Evolutionary conservation across 2,113 vertebrate genomes (phyloP).

Genomic region (Colistium nudipinnis): DNA sequence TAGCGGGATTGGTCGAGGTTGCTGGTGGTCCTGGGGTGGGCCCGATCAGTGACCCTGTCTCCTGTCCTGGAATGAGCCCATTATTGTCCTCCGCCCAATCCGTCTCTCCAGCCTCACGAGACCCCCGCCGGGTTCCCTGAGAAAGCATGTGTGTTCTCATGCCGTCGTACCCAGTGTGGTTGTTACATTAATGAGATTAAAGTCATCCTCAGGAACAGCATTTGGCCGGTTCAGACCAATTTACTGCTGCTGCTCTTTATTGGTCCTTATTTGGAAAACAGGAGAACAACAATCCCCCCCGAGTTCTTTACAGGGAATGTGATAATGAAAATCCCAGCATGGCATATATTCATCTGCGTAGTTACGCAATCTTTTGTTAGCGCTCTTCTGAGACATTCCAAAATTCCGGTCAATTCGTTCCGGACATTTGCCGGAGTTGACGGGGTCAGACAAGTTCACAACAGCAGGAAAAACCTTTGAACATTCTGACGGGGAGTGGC

Average conservation of each 20-base stretch:
- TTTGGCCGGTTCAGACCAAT: slow-evolving; percentile 8
- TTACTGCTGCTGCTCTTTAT: slow-evolving; percentile 42
- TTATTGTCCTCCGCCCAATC: slow-evolving; percentile 61
- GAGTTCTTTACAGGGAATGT: slow-evolving; percentile 15
- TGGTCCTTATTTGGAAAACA: slow-evolving; percentile 41
- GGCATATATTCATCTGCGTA: slow-evolving; percentile 25
- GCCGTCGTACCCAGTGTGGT: slow-evolving; percentile 10
- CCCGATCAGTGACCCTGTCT: slow-evolving; percentile 64
- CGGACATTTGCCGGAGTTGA: too few relatives aligned
- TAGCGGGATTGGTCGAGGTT: slow-evolving; percentile 57
- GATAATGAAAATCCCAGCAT: slow-evolving; percentile 39
- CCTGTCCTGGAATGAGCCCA: slow-evolving; percentile 58
- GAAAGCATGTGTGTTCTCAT: slow-evolving; percentile 12
- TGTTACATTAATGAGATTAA: slow-evolving; percentile 27
- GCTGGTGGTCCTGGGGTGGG: slow-evolving; percentile 50
- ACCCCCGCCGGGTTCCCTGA: slow-evolving; percentile 18
- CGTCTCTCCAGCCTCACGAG: slow-evolving; percentile 7
- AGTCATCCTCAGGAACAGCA: slow-evolving; percentile 27
- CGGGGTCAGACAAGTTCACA: too few relatives aligned
- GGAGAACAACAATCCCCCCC: slow-evolving; percentile 9
- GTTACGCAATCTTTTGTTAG: slow-evolving; percentile 54
- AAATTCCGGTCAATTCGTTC: too few relatives aligned
- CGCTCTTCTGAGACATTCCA: too few relatives aligned
- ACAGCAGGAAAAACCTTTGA: too few relatives aligned
- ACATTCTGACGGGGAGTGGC: too few relatives aligned